phyloP scores from a whole-genome alignment of 1,140 invertebrate species.

The Phthorimaea operculella region DNA sequence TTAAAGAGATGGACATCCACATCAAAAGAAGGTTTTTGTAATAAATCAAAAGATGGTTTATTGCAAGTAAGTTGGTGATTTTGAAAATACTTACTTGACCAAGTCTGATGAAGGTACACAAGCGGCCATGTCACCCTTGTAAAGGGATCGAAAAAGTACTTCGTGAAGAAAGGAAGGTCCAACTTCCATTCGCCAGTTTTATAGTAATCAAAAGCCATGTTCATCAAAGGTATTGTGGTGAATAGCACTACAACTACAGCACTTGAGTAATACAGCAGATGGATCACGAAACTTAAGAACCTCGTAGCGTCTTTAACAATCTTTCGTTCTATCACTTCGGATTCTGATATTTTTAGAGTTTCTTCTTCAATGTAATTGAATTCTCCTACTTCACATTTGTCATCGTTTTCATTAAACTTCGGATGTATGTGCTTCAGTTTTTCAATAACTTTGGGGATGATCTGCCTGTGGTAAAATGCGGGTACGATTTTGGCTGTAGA shows the following conservation, averaged over 20 bases:
- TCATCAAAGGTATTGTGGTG: neutral
- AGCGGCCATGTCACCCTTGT: conserved; percentile 25
- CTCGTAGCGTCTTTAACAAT: neutral
- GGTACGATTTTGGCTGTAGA: neutral
- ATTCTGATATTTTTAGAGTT: neutral
- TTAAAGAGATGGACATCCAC: no score
- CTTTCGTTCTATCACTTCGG: neutral
- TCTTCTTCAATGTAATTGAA: neutral
- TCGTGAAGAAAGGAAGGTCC: conserved; percentile 25
- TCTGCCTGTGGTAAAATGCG: neutral
- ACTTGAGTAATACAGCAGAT: neutral
- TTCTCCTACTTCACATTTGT: neutral
- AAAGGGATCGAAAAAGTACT: conserved; percentile 33
- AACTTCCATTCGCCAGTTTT: conserved; percentile 17
- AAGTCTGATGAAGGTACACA: conserved; percentile 37
- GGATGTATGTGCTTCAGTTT: neutral
- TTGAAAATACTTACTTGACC: conserved; percentile 31
- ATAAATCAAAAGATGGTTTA: no score
- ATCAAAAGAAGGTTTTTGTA: no score
- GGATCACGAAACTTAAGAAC: neutral
- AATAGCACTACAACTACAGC: neutral
- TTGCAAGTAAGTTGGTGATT: no score
- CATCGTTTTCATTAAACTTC: neutral
- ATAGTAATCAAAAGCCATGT: conserved; percentile 4
- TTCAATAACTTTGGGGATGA: neutral